These are phyloP conservation scores for Phytoseiulus persimilis DNA, from an alignment of 2,888 invertebrate species.

Conservation along the genomic window DNA sequence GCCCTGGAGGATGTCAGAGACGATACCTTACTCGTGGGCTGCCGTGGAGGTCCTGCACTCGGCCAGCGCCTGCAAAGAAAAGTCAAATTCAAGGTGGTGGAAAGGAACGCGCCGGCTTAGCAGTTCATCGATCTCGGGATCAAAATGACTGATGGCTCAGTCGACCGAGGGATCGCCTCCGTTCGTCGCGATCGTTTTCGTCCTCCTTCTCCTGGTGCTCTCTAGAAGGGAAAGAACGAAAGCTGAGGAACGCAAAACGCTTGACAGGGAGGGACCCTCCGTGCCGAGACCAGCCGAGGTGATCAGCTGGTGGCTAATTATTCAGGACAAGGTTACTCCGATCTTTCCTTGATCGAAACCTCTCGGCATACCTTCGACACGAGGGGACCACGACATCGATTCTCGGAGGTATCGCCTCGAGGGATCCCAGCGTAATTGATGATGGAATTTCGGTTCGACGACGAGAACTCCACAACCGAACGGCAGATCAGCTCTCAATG, in stretches of 20 bases:
- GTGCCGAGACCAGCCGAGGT: neutral
- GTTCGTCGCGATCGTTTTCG: neutral
- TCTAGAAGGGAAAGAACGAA: neutral
- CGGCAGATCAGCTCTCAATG: too few relatives aligned
- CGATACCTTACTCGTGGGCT: neutral
- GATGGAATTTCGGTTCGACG: too few relatives aligned
- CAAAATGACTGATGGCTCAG: conserved; percentile 36
- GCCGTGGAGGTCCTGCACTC: neutral
- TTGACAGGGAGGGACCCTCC: neutral
- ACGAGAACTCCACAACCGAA: too few relatives aligned
- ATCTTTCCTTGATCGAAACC: neutral
- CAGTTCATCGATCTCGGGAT: conserved; percentile 39
- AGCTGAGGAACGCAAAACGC: neutral
- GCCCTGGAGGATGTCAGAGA: neutral
- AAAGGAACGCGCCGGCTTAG: conserved; percentile 19
- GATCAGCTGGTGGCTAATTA: conserved; percentile 33
- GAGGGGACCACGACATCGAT: neutral
- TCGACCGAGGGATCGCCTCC: neutral
- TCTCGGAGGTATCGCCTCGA: too few relatives aligned
- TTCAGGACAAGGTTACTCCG: neutral
- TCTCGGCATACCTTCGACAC: neutral
- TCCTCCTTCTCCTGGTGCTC: neutral
- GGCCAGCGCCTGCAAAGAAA: neutral
- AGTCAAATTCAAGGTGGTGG: neutral
- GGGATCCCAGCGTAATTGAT: too few relatives aligned